Conservation (phyloP, 2,797 vertebrate genomes). For the Pygocentrus nattereri region DNA sequence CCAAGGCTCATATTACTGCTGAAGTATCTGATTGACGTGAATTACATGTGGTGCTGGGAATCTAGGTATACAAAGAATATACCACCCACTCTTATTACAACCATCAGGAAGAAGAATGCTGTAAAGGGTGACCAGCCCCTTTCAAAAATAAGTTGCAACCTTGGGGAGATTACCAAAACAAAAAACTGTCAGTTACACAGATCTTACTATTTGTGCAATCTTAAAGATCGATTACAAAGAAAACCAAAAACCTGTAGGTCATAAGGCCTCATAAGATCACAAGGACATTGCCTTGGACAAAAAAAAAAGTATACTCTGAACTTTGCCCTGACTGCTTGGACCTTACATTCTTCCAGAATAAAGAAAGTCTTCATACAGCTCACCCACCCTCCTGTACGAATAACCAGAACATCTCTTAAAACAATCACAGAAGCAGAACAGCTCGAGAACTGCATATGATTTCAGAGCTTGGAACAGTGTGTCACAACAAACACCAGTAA, state of each 20-base stretch:
- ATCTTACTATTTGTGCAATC: background rate
- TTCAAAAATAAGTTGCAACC: conserved; percentile 46
- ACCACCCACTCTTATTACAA: background rate
- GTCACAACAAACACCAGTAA: too few species aligned
- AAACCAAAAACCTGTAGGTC: background rate
- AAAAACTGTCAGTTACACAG: conserved; percentile 55
- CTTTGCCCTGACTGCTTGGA: background rate
- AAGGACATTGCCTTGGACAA: background rate
- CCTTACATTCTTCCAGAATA: background rate
- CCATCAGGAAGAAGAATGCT: background rate
- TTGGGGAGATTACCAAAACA: background rate
- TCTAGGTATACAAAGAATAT: background rate
- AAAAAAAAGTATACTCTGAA: background rate
- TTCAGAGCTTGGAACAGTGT: too few species aligned
- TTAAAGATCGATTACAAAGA: background rate
- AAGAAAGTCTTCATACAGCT: background rate
- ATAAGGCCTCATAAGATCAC: conserved; percentile 3
- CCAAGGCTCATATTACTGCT: background rate
- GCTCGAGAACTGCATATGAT: too few species aligned
- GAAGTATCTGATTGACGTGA: background rate
- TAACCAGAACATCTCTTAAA: too few species aligned
- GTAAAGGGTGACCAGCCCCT: conserved; percentile 74
- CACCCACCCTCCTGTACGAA: background rate
- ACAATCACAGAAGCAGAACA: too few species aligned
- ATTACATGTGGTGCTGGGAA: background rate